phyloP scores from a whole-genome alignment of 2,113 vertebrate genomes.

The Benitochromis conjunctus region DNA sequence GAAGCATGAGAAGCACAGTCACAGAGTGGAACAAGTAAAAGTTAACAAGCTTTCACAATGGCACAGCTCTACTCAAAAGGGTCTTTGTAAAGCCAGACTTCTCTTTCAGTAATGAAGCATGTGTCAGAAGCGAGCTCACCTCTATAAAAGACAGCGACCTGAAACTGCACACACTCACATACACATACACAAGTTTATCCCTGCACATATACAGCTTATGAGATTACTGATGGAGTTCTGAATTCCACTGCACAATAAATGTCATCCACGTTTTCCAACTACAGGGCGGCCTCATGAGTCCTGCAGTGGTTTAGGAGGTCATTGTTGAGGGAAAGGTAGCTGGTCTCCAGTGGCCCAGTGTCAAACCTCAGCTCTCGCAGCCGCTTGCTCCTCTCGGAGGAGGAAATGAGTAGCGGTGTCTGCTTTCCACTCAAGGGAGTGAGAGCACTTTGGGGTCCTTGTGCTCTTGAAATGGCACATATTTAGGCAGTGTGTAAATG shows the following conservation, averaged over 20 bases:
- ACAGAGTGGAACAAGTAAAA: slow-evolving; percentile 5
- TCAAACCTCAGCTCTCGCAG: slow-evolving; percentile 46
- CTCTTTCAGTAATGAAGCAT: slow-evolving; percentile 24
- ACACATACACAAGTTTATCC: not conserved
- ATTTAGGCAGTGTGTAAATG: not conserved
- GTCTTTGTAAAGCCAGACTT: slow-evolving; percentile 24
- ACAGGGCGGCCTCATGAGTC: slow-evolving; percentile 18
- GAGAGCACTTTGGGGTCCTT: slow-evolving; percentile 10
- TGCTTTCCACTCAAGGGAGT: not conserved
- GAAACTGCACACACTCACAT: slow-evolving; percentile 10
- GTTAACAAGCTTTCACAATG: slow-evolving; percentile 36
- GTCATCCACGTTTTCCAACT: slow-evolving; percentile 28
- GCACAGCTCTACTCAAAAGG: slow-evolving; percentile 24
- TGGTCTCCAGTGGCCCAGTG: slow-evolving; percentile 33
- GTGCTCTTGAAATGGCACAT: slow-evolving; percentile 9
- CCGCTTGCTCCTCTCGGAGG: not conserved
- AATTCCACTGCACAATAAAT: slow-evolving; percentile 46
- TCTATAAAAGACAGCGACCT: slow-evolving; percentile 37
- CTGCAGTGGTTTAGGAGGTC: slow-evolving; percentile 48
- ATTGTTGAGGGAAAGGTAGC: slow-evolving; percentile 43
- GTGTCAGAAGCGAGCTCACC: not conserved
- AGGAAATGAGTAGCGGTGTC: not conserved
- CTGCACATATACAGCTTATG: not conserved
- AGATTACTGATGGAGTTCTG: slow-evolving; percentile 19
- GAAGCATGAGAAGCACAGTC: not conserved